A percentile compares a stretch with the other conserved stretches of the same genome.
Evolutionary conservation across 2,888 invertebrate genomes (phyloP).

Genomic region (Coenonympha arcania): DNA sequence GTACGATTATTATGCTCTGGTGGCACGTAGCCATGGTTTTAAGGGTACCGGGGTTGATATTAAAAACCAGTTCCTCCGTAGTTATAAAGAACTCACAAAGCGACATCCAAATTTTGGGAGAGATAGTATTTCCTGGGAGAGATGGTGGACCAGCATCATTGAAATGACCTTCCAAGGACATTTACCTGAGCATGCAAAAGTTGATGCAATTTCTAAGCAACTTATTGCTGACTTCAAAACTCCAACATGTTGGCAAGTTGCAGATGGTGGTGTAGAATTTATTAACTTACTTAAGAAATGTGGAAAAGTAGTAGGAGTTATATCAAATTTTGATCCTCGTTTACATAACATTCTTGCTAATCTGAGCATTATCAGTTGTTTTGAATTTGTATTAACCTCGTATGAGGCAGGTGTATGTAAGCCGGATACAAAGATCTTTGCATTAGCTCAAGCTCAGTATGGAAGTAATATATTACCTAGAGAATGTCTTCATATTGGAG

Average conservation of each 20-base stretch:
- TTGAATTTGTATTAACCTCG: constrained; percentile 87
- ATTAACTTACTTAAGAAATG: constrained; percentile 73
- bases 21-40: constrained; percentile 81
- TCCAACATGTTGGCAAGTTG: constrained; percentile 79
- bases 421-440: constrained; percentile 82
- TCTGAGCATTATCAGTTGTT: constrained; percentile 78
- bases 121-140: constrained; percentile 79
- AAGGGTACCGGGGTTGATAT: constrained; percentile 67
- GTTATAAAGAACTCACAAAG: constrained; percentile 77
- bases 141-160: constrained; percentile 87
- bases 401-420: constrained; percentile 83
- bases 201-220: constrained; percentile 66
- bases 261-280: constrained; percentile 78
- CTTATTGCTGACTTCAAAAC: constrained; percentile 82
- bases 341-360: constrained; percentile 79
- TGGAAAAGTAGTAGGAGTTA: constrained; percentile 77
- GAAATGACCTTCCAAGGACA: constrained; percentile 76
- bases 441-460: constrained; percentile 71
- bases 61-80: constrained; percentile 77
- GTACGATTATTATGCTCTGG: constrained; percentile 82
- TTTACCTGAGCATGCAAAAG: constrained; percentile 41
- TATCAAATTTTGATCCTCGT: constrained; percentile 92
- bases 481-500: constrained; percentile 88
- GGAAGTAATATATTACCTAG: constrained; percentile 60
- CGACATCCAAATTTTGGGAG: constrained; percentile 88